phyloP scores from a whole-genome alignment of 2,113 vertebrate genomes.

The Seriola dumerili region DNA sequence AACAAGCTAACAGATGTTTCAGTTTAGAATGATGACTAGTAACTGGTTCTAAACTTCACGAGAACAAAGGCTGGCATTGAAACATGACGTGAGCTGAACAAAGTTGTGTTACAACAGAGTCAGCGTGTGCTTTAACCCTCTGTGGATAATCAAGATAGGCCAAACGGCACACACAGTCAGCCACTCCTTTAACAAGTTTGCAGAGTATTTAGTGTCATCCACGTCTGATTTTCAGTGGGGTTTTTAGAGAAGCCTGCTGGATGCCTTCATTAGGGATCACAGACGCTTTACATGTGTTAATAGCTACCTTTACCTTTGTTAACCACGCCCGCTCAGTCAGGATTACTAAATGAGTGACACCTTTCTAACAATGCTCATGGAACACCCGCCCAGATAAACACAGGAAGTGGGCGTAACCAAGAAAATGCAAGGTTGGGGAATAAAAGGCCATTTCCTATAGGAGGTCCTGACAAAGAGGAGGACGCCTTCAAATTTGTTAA shows the following conservation, averaged over 20 bases:
- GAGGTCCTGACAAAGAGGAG: slow-evolving; percentile 57
- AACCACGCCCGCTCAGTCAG: slow-evolving; percentile 42
- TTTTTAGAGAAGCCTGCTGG: slow-evolving; percentile 7
- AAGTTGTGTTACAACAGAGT: slow-evolving; percentile 4
- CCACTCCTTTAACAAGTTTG: slow-evolving; percentile 57
- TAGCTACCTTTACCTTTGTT: slow-evolving; percentile 22
- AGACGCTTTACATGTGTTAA: slow-evolving; percentile 35
- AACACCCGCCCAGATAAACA: slow-evolving; percentile 41
- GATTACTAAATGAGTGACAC: slow-evolving; percentile 43
- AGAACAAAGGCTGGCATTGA: slow-evolving; percentile 29
- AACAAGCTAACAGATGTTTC: slow-evolving; percentile 65
- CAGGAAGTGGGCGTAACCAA: slow-evolving; percentile 62
- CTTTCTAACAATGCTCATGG: slow-evolving; percentile 48
- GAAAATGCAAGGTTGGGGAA: slow-evolving; percentile 14
- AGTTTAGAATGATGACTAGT: slow-evolving; percentile 38
- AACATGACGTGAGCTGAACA: slow-evolving; percentile 6
- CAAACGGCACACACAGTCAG: slow-evolving; percentile 6
- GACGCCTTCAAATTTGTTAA: slow-evolving; percentile 36
- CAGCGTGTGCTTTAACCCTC: background rate
- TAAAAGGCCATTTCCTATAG: background rate
- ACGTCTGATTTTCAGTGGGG: slow-evolving; percentile 4
- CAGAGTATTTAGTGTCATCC: slow-evolving; percentile 46
- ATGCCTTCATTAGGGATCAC: slow-evolving; percentile 40
- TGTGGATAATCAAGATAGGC: slow-evolving; percentile 9
- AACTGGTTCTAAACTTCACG: background rate